These are phyloP conservation scores for Muscicapa adusta DNA, from an alignment of 2,113 vertebrate species.

Conservation along the genomic window DNA sequence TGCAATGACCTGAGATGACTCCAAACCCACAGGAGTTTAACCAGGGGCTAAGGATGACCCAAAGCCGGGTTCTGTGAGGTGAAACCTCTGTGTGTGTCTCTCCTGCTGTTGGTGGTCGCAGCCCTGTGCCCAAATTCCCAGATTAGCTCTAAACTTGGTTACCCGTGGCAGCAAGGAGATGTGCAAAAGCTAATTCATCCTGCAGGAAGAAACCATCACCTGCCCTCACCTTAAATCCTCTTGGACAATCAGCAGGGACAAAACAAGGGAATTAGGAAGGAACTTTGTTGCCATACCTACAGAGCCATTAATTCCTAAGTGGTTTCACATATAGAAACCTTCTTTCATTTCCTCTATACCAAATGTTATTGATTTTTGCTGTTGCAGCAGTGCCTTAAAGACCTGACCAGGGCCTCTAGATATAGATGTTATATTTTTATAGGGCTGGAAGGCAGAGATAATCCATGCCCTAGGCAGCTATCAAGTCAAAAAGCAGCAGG, in stretches of 20 bases:
- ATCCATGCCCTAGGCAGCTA: not conserved
- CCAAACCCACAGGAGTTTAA: not conserved
- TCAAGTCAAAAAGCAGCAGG: not conserved
- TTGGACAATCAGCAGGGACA: not conserved
- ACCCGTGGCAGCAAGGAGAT: not conserved
- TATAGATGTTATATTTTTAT: not conserved
- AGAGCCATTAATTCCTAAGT: not conserved
- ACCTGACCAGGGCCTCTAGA: not conserved
- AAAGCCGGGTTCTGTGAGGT: not conserved
- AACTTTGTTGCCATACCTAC: not conserved
- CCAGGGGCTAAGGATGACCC: not conserved
- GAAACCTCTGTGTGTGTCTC: not conserved
- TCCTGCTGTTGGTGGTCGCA: not conserved
- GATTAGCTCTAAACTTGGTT: not conserved
- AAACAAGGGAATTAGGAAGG: not conserved
- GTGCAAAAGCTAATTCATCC: not conserved
- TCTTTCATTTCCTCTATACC: not conserved
- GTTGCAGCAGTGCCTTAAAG: not conserved
- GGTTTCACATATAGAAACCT: not conserved
- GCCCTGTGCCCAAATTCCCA: rapidly evolving
- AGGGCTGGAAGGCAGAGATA: not conserved
- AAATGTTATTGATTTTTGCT: not conserved
- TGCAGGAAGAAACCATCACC: not conserved
- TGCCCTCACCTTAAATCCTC: not conserved
- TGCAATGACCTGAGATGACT: not conserved